Percentiles rank a stretch among this genome's conserved stretches.
Evolutionary conservation across 92 coral and sea anemone species (phyloP).

Genomic region (Phymanthus crucifer): DNA sequence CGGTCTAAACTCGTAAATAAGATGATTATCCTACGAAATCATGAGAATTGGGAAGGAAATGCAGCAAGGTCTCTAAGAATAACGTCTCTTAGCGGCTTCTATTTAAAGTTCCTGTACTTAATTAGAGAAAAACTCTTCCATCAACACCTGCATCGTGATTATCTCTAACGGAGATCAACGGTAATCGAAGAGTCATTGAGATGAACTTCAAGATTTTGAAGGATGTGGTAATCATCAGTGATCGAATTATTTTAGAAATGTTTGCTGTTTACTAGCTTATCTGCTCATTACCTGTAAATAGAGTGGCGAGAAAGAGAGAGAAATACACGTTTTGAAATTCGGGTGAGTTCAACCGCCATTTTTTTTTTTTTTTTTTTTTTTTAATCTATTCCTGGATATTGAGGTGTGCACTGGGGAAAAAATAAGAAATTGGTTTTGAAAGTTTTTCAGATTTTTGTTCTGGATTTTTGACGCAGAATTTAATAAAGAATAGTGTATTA

Average conservation of each 20-base stretch:
- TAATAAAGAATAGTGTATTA: no score
- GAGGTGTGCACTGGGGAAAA: no score
- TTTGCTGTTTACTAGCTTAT: no score
- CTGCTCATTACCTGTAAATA: no score
- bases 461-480: no score
- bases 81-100: background rate
- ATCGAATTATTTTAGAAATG: background rate
- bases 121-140: background rate
- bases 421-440: no score
- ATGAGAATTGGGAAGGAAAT: background rate
- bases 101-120: background rate
- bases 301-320: no score
- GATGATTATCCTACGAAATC: background rate
- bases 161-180: background rate
- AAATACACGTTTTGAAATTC: no score
- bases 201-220: background rate
- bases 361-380: no score
- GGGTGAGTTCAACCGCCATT: no score
- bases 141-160: background rate
- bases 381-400: no score
- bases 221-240: background rate
- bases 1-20: background rate
- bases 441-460: no score
- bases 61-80: background rate
- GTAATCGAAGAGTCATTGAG: background rate